Percentiles rank a stretch among this genome's conserved stretches.
phyloP scores from a whole-genome alignment of 1,140 invertebrate species.

The Pseudomyrmex dendroicus region DNA sequence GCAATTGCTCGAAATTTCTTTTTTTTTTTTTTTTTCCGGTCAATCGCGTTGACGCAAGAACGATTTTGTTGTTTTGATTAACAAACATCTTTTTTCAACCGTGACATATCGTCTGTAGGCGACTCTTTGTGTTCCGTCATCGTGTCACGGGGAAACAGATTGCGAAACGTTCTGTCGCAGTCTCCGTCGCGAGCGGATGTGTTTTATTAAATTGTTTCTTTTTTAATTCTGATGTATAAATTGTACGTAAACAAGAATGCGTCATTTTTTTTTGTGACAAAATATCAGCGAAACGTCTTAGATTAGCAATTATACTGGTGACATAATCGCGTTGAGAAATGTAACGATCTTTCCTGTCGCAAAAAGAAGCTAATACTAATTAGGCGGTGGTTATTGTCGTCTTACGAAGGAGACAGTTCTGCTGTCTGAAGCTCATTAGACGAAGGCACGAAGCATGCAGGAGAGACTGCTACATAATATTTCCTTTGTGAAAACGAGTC shows the following conservation, averaged over 20 bases:
- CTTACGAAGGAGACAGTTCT: constrained; percentile 54
- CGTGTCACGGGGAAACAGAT: constrained; percentile 32
- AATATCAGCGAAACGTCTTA: not conserved
- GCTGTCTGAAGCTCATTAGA: constrained; percentile 63
- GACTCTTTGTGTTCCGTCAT: constrained; percentile 53
- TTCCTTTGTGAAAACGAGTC: constrained; percentile 52
- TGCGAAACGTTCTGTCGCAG: constrained; percentile 23
- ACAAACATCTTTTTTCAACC: constrained; percentile 46
- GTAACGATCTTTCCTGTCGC: constrained; percentile 59
- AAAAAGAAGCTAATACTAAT: constrained; percentile 65
- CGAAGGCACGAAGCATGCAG: constrained; percentile 28
- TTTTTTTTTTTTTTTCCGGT: constrained; percentile 18
- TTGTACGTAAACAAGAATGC: not conserved
- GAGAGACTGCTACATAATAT: constrained; percentile 20
- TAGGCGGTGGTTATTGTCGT: constrained; percentile 70
- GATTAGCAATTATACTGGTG: constrained; percentile 1
- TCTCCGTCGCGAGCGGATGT: not conserved
- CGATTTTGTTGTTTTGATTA: constrained; percentile 41
- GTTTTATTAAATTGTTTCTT: too few species aligned
- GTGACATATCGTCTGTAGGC: constrained; percentile 25
- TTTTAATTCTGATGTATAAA: not conserved
- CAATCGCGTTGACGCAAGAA: constrained; percentile 47
- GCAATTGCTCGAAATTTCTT: constrained; percentile 20
- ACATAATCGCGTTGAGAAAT: constrained; percentile 44
- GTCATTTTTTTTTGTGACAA: not conserved